A percentile compares a stretch with the other conserved stretches of the same genome.
phyloP scores from a whole-genome alignment of 1,140 invertebrate genomes.

The Achroia grisella region DNA sequence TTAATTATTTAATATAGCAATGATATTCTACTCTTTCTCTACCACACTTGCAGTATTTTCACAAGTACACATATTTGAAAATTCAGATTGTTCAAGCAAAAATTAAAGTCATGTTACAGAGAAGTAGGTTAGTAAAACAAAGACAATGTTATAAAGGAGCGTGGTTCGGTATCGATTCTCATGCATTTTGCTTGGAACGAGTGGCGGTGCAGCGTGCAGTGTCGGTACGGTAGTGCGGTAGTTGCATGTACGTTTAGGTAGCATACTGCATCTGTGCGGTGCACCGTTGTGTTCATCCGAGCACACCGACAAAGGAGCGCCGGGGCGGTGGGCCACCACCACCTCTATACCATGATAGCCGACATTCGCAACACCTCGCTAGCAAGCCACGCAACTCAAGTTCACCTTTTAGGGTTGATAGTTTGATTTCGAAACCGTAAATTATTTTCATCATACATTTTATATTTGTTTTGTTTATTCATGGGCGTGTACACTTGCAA shows the following conservation, averaged over 20 bases:
- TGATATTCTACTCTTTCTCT: no score
- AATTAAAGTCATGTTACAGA: no score
- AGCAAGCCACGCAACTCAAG: slow-evolving; percentile 48
- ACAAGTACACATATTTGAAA: no score
- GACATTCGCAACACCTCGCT: slow-evolving; percentile 63
- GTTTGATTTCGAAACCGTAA: background rate
- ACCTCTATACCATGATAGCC: slow-evolving; percentile 44
- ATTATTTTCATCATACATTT: background rate
- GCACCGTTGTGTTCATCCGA: slow-evolving; percentile 37
- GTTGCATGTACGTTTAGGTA: background rate
- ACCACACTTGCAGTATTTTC: no score
- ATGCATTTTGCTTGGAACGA: slow-evolving; percentile 45
- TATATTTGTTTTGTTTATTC: no score
- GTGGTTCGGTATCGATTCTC: slow-evolving; percentile 51
- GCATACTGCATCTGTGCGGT: slow-evolving; percentile 18
- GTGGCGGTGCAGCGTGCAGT: slow-evolving; percentile 38
- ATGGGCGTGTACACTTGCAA: no score
- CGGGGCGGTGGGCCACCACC: slow-evolving; percentile 3
- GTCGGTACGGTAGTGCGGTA: slow-evolving; percentile 9
- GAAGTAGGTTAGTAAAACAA: slow-evolving; percentile 58
- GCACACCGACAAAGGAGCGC: slow-evolving; percentile 25
- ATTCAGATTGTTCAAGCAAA: slow-evolving; percentile 14
- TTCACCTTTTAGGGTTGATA: slow-evolving; percentile 48
- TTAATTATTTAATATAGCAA: no score
- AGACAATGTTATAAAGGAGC: slow-evolving; percentile 53